Conservation (phyloP, 2,113 vertebrate genomes). For the Vicugna pacos region DNA sequence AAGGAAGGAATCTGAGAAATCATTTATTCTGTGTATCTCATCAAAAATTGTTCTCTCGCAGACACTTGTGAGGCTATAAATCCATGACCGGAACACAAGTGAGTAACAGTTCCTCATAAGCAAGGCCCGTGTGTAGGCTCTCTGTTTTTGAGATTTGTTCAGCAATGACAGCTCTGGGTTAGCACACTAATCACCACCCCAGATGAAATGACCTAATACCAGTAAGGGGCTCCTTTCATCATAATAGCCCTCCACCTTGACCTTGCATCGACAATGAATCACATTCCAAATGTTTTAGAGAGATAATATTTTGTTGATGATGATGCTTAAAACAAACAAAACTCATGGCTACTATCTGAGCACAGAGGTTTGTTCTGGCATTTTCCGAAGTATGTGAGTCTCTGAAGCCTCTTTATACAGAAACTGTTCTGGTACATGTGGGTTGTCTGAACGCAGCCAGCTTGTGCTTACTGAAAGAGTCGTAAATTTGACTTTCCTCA, state of each 20-base stretch:
- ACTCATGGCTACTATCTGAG: constrained; percentile 29
- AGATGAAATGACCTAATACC: constrained; percentile 62
- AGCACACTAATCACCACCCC: constrained; percentile 40
- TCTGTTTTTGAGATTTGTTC: constrained; percentile 70
- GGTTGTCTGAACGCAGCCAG: background rate
- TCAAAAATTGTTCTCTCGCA: background rate
- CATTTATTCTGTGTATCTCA: constrained; percentile 79
- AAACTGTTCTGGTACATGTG: background rate
- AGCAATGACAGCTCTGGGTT: constrained; percentile 65
- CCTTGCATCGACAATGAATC: constrained; percentile 6
- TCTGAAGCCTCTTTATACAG: constrained; percentile 27
- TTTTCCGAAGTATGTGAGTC: constrained; percentile 29
- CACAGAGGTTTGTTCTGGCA: background rate
- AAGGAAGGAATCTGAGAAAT: constrained; percentile 81
- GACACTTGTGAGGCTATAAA: constrained; percentile 49
- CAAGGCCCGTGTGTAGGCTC: background rate
- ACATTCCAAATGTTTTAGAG: constrained; percentile 43
- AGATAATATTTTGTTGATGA: constrained; percentile 42
- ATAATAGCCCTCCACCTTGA: background rate
- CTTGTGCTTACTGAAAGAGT: background rate
- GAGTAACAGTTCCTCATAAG: constrained; percentile 19
- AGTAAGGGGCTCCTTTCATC: constrained; percentile 29
- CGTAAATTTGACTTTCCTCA: constrained; percentile 57
- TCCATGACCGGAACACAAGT: constrained; percentile 52
- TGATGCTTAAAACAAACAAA: constrained; percentile 72